Conservation (phyloP, 2,888 invertebrate genomes). For the Nomada flava region DNA sequence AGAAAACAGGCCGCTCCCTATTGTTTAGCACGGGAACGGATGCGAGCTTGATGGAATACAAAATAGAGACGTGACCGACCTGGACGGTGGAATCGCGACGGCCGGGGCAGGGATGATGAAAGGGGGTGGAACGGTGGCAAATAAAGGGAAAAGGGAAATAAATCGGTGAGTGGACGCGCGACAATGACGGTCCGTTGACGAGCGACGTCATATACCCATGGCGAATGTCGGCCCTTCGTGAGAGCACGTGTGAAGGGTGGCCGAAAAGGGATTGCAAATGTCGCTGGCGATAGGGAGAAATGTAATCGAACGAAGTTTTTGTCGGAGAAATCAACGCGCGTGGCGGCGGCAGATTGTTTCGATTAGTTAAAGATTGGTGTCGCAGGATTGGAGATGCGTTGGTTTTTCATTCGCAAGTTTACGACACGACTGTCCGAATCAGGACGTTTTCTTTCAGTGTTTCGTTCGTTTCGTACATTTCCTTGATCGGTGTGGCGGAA, state of each 20-base stretch:
- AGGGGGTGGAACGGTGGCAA: constrained; percentile 21
- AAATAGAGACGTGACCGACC: constrained; percentile 69
- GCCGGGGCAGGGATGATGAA: constrained; percentile 22
- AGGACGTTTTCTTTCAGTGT: no score
- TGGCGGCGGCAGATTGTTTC: no score
- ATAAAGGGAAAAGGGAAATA: constrained; percentile 13
- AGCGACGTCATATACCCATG: constrained; percentile 14
- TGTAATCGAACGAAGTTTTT: background rate
- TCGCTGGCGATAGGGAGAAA: constrained; percentile 10
- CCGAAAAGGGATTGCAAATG: constrained; percentile 12
- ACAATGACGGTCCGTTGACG: constrained; percentile 23
- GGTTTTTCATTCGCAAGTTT: no score
- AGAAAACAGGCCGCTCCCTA: constrained; percentile 40
- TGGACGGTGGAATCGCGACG: constrained; percentile 21
- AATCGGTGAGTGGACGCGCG: constrained; percentile 21
- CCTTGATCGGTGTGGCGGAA: no score
- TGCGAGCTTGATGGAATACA: constrained; percentile 71
- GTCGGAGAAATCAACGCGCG: no score
- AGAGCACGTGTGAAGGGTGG: background rate
- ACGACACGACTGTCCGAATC: no score
- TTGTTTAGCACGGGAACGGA: constrained; percentile 68
- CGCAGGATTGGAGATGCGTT: no score
- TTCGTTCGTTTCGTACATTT: no score
- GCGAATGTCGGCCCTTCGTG: constrained; percentile 11
- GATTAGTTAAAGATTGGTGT: no score